A percentile compares a stretch with the other conserved stretches of the same genome.
Conservation (phyloP, 2,113 vertebrate species). For the Alligator mississippiensis region DNA sequence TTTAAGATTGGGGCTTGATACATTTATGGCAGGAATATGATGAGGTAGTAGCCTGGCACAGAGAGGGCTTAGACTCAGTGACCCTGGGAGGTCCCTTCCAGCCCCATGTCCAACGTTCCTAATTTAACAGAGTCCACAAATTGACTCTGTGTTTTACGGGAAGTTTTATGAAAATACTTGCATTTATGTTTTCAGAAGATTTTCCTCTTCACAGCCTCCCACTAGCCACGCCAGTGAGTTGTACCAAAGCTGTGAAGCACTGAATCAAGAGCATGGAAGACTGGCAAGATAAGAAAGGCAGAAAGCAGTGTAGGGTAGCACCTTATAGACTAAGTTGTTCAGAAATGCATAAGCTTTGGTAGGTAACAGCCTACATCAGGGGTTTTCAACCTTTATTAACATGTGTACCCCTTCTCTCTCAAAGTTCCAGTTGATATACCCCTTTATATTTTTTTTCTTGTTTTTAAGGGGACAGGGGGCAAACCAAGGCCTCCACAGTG, state of each 20-base stretch:
- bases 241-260: neutral
- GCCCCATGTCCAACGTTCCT: neutral
- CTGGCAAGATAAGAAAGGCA: neutral
- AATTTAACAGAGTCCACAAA: no score
- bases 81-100: conserved; percentile 7
- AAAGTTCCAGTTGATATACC: no score
- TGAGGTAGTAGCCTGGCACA: neutral
- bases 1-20: conserved; percentile 1
- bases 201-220: neutral
- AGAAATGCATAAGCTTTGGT: no score
- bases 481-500: no score
- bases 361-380: no score
- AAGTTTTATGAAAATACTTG: no score
- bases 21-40: conserved; percentile 27
- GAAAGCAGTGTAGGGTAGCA: neutral
- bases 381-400: no score
- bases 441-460: no score
- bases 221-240: neutral
- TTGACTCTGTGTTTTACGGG: no score
- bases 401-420: no score
- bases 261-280: accelerated
- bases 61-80: neutral
- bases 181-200: neutral
- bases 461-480: no score
- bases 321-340: no score